Base-by-base conservation (phyloP, 1,140 invertebrate species). In the Thrips palmi region DNA sequence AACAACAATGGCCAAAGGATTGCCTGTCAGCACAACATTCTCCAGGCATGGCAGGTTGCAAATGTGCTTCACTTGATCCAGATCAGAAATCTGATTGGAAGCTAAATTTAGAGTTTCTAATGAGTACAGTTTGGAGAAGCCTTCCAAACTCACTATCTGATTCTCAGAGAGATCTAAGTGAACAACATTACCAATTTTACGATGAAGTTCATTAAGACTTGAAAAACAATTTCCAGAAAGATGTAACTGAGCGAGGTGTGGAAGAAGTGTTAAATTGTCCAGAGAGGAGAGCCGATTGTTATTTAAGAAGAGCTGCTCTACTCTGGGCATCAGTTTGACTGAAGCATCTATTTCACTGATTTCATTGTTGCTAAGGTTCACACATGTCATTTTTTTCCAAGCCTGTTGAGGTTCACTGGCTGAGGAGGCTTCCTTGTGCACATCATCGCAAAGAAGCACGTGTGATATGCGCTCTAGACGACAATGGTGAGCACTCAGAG, bases 81-180 rank as follows among this genome's bases (percentile, higher is more conserved):
- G 70, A 44, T 83, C 70, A 1, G 65, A 62, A 30, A 96, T 77
- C 25, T 66, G 55, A 62, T 97, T 97, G 37, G 77, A 80, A 45
- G 81, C 84, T 11, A 94, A 60, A 62, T 94, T 79, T 27, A 97
- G 56, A 45, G 66, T 73, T 49, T 85, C 77, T 33, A 97, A 59
- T 1, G 81, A 85, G 46, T 83, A 84, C 4, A 92, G 49, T 55
- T 87, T 86, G 0, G 72, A 68, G 46, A 97, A 77, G 31, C 82
- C 77, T 41, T 68, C 61, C 0, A 92, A 52, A 1, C 70, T 70
- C 14, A 64, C 69, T 1, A 97, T 68, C 49, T 73, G 69, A 58
- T 97, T 96, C 45, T 86, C 76, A 1, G 83, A 78, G 24, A 97
- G 52, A 53, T 88, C 77, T n/a, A 96, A 67, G 40, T 68, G 71